These are phyloP conservation scores for Pocillopora meandrina DNA, from an alignment of 92 coral and sea anemone species.

Conservation along the genomic window DNA sequence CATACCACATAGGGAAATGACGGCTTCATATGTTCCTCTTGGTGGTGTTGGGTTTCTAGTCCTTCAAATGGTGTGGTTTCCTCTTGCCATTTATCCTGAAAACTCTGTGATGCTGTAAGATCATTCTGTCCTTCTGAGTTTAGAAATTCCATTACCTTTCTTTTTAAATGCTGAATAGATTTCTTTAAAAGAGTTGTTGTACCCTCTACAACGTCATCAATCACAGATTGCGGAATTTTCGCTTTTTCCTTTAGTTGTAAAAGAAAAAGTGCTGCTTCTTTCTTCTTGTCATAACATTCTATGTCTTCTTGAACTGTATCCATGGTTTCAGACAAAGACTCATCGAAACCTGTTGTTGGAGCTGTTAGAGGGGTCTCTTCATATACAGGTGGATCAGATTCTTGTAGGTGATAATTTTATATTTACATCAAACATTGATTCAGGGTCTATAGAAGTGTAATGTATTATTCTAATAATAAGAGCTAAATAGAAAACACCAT, in stretches of 20 bases:
- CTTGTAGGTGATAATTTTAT: constrained; percentile 15
- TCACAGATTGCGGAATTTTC: constrained; percentile 21
- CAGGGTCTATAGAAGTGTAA: constrained; percentile 10
- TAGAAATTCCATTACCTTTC: too few species aligned
- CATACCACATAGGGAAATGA: constrained; percentile 34
- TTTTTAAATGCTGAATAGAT: too few species aligned
- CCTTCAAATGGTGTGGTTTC: constrained; percentile 31
- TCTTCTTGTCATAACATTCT: constrained; percentile 17
- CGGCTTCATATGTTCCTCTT: constrained; percentile 24
- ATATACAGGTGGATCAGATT: constrained; percentile 14
- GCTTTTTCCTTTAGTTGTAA: constrained; percentile 34
- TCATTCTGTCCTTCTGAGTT: constrained; percentile 10
- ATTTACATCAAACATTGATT: constrained; percentile 18
- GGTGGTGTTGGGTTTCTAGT: constrained; percentile 23
- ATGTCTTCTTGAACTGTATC: constrained; percentile 10
- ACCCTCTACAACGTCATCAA: constrained; percentile 19
- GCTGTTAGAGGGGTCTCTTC: constrained; percentile 14
- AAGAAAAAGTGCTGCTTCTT: constrained; percentile 29
- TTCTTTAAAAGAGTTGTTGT: too few species aligned
- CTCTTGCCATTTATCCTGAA: constrained; percentile 28
- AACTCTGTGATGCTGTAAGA: constrained; percentile 3
- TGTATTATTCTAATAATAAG: constrained; percentile 4
- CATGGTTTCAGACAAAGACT: constrained; percentile 5
- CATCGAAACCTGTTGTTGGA: not conserved
- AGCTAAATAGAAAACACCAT: constrained; percentile 1